Base-by-base conservation (phyloP, 2,797 vertebrate genomes). In the Sciaenops ocellatus region DNA sequence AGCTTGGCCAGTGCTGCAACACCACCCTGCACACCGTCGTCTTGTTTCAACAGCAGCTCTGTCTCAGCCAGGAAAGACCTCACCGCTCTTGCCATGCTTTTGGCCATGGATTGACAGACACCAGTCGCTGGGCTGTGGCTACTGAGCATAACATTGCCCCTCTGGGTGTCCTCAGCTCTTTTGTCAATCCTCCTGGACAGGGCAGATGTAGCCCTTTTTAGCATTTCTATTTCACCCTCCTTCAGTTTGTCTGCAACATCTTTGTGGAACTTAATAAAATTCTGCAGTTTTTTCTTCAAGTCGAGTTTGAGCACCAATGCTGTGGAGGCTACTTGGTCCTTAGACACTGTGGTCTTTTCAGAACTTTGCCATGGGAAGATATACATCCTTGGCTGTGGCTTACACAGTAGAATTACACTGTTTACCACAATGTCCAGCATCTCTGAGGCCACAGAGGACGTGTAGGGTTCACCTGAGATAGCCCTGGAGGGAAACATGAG, bases 131-230 rank as follows among this genome's bases (percentile, higher is more conserved):
- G 3, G 7, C 17, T 63, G 24, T 24, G 9, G 22, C 11, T 22
- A 12, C 30, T n/a, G 15, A 26, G 42, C 38, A 6, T 18, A 28
- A 13, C 46, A 34, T 6, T 34, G 28, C 7, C 18, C 20, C 28
- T 3, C 26, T 30, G 26, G 11, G 28, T 34, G 26, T 22, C 22
- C 17, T 34, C 26, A 48, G 17, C 22, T 48, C 1, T 18, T 2
- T 18, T 7, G 6, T 48, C 44, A 13, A 5, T 48, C 1, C 1
- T 48, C 24, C 1, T n/a, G 24, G 3, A 13, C 7, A 52, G 47
- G 16, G 5, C 0, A 2, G 30, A 30, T 2, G 34, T 9, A 38
- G 18, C 11, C 15, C 10, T 30, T 8, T 17, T 9, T 0, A 9
- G 2, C 34, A 20, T 20, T 13, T 20, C 51, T 3, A 5, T n/a